Percentiles rank a stretch among this genome's conserved stretches.
Evolutionary conservation across 2,113 vertebrate genomes (phyloP).

Genomic region (Heterotilapia buettikoferi): DNA sequence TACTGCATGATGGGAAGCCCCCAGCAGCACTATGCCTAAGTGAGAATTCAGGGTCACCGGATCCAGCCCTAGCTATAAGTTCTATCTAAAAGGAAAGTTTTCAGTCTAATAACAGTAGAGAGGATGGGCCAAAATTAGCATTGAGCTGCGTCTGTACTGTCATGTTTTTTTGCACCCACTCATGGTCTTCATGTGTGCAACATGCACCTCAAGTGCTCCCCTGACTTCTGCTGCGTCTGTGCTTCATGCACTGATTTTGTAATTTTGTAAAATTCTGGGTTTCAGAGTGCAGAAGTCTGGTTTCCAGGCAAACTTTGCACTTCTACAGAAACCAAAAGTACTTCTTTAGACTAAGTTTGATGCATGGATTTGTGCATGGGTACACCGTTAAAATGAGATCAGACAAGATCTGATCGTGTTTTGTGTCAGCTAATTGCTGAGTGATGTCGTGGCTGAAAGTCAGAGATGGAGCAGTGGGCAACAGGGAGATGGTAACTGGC

Average conservation of each 20-base stretch:
- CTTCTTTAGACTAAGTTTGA: background rate
- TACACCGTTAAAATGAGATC: background rate
- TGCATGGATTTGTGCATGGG: background rate
- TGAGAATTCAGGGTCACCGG: background rate
- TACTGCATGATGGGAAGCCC: background rate
- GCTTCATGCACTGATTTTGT: background rate
- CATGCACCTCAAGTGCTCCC: background rate
- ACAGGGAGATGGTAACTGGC: background rate
- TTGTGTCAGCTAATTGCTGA: background rate
- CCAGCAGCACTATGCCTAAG: background rate
- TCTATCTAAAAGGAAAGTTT: background rate
- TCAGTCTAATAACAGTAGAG: background rate
- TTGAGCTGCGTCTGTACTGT: background rate
- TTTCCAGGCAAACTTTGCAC: background rate
- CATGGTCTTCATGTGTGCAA: background rate
- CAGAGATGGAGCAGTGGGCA: background rate
- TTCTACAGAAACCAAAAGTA: background rate
- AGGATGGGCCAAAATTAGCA: background rate
- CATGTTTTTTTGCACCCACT: background rate
- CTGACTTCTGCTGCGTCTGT: background rate
- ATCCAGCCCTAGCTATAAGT: background rate
- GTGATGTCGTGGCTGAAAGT: background rate
- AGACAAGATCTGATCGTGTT: background rate
- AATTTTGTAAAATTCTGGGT: background rate
- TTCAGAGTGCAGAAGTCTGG: background rate